These are phyloP conservation scores for Heterotilapia buettikoferi DNA, from an alignment of 2,113 vertebrate genomes.

Conservation along the genomic window DNA sequence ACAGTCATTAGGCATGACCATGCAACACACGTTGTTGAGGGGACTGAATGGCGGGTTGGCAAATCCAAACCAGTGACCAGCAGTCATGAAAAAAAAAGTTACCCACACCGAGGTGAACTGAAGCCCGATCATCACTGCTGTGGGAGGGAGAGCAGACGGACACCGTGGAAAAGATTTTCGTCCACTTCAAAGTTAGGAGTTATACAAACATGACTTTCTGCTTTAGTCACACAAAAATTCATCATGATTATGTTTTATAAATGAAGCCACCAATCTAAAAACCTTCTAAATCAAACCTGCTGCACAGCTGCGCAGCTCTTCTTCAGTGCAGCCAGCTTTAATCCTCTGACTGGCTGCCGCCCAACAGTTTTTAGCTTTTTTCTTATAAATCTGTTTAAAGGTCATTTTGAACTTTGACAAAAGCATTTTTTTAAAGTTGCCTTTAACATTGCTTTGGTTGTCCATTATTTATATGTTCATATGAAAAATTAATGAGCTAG, in stretches of 20 bases:
- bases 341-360: background rate
- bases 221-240: background rate
- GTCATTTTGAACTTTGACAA: background rate
- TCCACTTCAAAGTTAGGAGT: background rate
- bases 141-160: accelerated
- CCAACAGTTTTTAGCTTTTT: background rate
- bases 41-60: background rate
- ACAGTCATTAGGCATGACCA: background rate
- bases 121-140: background rate
- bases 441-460: background rate
- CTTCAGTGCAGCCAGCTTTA: background rate
- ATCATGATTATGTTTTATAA: background rate
- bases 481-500: background rate
- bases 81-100: background rate
- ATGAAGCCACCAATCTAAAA: background rate
- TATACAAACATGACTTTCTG: background rate
- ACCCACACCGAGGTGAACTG: background rate
- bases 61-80: background rate
- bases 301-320: background rate
- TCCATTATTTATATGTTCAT: background rate
- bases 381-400: background rate
- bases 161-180: background rate
- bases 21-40: background rate
- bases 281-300: background rate
- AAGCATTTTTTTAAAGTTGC: background rate